Base-by-base conservation (phyloP, 2,888 invertebrate species). In the Noctua janthe region DNA sequence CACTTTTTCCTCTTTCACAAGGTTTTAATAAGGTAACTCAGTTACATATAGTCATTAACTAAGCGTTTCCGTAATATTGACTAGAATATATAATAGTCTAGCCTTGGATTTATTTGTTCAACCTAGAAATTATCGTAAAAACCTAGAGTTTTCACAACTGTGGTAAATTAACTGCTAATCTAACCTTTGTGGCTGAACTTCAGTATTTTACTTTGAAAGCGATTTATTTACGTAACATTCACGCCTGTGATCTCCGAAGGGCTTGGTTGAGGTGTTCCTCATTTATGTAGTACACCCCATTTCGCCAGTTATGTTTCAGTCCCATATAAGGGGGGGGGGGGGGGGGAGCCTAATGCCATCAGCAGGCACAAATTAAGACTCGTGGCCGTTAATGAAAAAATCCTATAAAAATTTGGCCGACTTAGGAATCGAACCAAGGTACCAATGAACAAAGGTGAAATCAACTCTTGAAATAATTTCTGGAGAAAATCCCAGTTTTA, bases 1-100 rank as follows among this genome's bases (percentile, higher is more conserved):
- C 39, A 83, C 71, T 90, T 88, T 70, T 88, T 88, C 88, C 88
- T 88, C 82, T 88, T 71, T 85, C 83, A 88, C 88, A 88, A 88
- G 90, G 88, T 13, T 82, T 47, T 69, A 76, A 23, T 84, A 86
- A 88, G 90, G 88, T 87, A 87, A 84, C 71, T 74, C 54, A 35
- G 69, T 90, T 77, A 85, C 76, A 76, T 77, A 71, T 71, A 85
- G 70, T 71, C 76, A 87, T 85, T 85, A 74, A 66, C 56, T 74
- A 15, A 56, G n/a, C 66, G 51, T 29, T 85, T 85, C 85, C 85
- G 85, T 85, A 87, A 85, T 87, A 85, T 81, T 7, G 88, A 67
- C 82, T 77, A 77, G 85, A 87, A 87, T 85, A 85, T 83, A 85
- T 81, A 85, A 82, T 29, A 80, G 47, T 81, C 1, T 0, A 71